A percentile compares a stretch with the other conserved stretches of the same genome.
Conservation (phyloP, 2,797 vertebrate genomes). For the Lacerta bilineata region DNA sequence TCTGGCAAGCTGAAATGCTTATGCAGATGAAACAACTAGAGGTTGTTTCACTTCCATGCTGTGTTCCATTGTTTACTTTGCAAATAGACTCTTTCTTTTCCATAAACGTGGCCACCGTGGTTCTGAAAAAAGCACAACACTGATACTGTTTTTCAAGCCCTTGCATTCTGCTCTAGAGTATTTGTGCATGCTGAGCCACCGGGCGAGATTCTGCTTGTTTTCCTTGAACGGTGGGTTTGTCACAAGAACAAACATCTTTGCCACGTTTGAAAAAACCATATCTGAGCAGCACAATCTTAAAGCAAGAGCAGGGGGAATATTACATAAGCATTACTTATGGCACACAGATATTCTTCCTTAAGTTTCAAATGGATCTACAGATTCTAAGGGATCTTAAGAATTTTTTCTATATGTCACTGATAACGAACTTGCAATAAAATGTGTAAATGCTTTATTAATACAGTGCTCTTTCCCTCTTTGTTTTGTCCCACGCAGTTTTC, state of each 20-base stretch:
- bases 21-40: too few species aligned
- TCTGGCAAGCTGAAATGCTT: too few species aligned
- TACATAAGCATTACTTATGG: slow-evolving; percentile 53
- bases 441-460: slow-evolving; percentile 26
- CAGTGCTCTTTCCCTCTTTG: not conserved
- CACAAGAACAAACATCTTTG: slow-evolving; percentile 40
- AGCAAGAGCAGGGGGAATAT: slow-evolving; percentile 47
- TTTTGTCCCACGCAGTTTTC: not conserved
- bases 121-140: slow-evolving; percentile 51
- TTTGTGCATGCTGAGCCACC: slow-evolving; percentile 62
- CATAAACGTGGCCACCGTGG: slow-evolving; percentile 42
- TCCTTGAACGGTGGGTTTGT: slow-evolving; percentile 48
- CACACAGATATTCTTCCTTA: slow-evolving; percentile 54
- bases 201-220: slow-evolving; percentile 50
- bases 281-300: slow-evolving; percentile 43
- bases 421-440: slow-evolving; percentile 33
- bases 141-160: not conserved
- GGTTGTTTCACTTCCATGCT: not conserved
- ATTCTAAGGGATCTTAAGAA: slow-evolving; percentile 18
- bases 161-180: slow-evolving; percentile 40
- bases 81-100: slow-evolving; percentile 32
- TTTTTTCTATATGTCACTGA: slow-evolving; percentile 34
- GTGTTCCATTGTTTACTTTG: slow-evolving; percentile 41
- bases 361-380: slow-evolving; percentile 55
- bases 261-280: slow-evolving; percentile 58